Evolutionary conservation across 1,140 invertebrate genomes (phyloP).

Genomic region (Globodera ellingtonae): DNA sequence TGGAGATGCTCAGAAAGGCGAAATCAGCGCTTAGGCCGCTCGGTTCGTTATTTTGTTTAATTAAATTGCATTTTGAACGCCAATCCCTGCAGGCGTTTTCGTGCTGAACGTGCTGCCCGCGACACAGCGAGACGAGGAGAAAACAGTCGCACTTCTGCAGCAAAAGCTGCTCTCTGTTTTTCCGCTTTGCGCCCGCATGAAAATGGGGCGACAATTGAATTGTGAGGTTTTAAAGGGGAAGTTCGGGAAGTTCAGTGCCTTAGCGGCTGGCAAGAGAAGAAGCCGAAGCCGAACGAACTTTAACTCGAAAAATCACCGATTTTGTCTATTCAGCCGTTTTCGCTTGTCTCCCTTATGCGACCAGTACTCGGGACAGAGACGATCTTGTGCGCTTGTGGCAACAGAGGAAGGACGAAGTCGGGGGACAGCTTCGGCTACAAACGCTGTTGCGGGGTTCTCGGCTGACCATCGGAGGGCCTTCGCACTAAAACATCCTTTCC

Average conservation of each 20-base stretch:
- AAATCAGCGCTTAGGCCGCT: constrained; percentile 35
- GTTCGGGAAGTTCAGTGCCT: no score
- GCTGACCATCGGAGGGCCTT: not conserved
- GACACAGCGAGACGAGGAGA: not conserved
- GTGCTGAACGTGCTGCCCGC: constrained; percentile 39
- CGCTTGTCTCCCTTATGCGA: constrained; percentile 1
- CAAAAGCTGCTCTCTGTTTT: constrained; percentile 14
- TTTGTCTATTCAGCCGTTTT: constrained; percentile 1
- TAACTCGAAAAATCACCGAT: not conserved
- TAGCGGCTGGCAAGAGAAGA: no score
- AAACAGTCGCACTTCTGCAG: not conserved
- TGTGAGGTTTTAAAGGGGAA: not conserved
- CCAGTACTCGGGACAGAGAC: not conserved
- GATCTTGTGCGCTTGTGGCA: not conserved
- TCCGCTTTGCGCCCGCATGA: constrained; percentile 18
- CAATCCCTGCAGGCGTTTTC: constrained; percentile 25
- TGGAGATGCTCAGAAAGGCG: constrained; percentile 25
- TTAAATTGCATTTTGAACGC: not conserved
- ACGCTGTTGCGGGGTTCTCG: not conserved
- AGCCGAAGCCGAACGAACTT: not conserved
- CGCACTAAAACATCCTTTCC: not conserved
- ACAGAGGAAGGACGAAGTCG: not conserved
- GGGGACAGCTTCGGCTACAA: not conserved
- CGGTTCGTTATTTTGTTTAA: constrained; percentile 11
- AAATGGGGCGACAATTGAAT: constrained; percentile 8